These are phyloP conservation scores for Columbina picui DNA, from an alignment of 2,113 vertebrate species.

Conservation along the genomic window DNA sequence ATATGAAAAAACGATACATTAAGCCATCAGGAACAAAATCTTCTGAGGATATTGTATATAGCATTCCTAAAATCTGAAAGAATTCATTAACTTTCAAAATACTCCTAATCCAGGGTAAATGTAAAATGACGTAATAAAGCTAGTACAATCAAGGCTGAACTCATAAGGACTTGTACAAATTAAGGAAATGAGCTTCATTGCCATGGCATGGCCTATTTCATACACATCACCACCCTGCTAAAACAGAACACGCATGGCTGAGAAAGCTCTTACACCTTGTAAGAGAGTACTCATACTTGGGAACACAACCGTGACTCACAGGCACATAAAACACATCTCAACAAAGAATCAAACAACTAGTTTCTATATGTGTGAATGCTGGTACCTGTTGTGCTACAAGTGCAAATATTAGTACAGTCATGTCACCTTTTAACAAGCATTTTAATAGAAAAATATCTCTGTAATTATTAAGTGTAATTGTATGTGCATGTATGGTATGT, in stretches of 20 bases:
- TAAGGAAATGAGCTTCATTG: neutral
- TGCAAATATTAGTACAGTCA: neutral
- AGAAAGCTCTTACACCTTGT: neutral
- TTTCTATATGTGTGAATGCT: neutral
- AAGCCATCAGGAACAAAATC: neutral
- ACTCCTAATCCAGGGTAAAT: neutral
- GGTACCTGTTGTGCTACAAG: neutral
- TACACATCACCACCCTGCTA: neutral
- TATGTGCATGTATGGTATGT: neutral
- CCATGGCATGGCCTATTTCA: neutral
- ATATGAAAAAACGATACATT: neutral
- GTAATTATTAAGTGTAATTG: neutral
- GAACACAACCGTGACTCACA: neutral
- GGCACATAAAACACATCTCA: neutral
- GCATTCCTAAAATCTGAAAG: neutral
- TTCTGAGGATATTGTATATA: neutral
- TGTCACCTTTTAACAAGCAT: neutral
- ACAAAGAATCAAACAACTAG: neutral
- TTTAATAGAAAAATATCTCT: neutral
- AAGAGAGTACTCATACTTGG: neutral
- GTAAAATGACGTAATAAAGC: neutral
- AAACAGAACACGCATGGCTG: neutral
- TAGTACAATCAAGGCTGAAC: neutral
- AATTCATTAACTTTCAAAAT: neutral
- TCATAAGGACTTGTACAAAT: neutral